phyloP scores from a whole-genome alignment of 2,113 vertebrate species.

The Tapirus terrestris region DNA sequence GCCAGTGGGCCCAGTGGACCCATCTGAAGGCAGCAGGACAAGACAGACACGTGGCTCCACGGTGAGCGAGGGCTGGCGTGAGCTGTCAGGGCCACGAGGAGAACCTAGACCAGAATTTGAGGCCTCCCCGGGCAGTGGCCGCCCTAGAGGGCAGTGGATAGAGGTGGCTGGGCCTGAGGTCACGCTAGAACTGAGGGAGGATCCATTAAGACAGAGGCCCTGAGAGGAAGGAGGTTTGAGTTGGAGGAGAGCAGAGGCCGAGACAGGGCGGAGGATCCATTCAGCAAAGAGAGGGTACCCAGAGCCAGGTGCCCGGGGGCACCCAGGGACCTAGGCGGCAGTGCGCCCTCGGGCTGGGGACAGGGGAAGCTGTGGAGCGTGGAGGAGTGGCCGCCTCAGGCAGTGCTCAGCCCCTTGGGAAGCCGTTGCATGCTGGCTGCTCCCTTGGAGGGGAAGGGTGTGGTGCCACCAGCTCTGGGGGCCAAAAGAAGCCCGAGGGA shows the following conservation, averaged over 20 bases:
- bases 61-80: neutral
- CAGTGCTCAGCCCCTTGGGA: neutral
- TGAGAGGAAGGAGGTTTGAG: neutral
- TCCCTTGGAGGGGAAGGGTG: neutral
- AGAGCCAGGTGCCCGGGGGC: too few relatives aligned
- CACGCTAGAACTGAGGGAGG: neutral
- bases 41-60: neutral
- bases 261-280: neutral
- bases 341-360: neutral
- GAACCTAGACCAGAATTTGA: neutral
- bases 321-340: neutral
- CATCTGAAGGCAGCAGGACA: neutral
- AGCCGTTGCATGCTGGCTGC: neutral
- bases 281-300: neutral
- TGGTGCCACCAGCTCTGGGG: neutral
- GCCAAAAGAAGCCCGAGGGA: neutral
- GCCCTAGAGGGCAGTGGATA: neutral
- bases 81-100: neutral
- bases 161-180: neutral
- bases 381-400: neutral
- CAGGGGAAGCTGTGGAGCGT: neutral
- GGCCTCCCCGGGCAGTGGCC: neutral
- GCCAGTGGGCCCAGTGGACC: neutral
- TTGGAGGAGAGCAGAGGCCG: neutral
- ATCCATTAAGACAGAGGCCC: neutral